A percentile compares a stretch with the other conserved stretches of the same genome.
Evolutionary conservation across 37 sponge, comb jelly and placozoan species (phyloP).

Genomic region (Oopsacas minuta): DNA sequence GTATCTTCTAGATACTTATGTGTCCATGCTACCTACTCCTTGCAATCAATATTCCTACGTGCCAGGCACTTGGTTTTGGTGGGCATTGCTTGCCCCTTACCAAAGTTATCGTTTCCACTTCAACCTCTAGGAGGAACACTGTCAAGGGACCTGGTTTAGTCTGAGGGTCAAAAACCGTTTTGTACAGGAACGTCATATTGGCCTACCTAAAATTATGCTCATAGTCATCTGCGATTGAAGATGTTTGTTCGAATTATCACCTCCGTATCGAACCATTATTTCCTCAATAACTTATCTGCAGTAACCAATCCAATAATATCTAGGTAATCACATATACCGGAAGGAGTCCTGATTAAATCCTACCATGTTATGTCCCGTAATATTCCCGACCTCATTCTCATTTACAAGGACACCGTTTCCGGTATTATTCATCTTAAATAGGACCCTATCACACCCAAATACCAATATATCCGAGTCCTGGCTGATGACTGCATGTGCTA

Average conservation of each 20-base stretch:
- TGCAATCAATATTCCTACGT: constrained; percentile 72
- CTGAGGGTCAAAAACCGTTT: constrained; percentile 79
- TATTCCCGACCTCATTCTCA: constrained; percentile 35
- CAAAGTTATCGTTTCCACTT: constrained; percentile 35
- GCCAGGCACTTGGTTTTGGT: constrained; percentile 62
- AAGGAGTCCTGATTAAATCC: constrained; percentile 56
- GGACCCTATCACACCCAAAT: constrained; percentile 79
- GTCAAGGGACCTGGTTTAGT: constrained; percentile 44
- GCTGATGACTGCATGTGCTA: constrained; percentile 76
- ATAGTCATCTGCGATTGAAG: constrained; percentile 53
- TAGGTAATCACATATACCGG: constrained; percentile 96
- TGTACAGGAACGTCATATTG: constrained; percentile 70
- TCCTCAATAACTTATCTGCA: constrained; percentile 72
- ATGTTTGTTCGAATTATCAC: constrained; percentile 37
- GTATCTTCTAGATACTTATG: too few relatives aligned
- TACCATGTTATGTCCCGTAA: constrained; percentile 32
- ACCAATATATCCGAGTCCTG: constrained; percentile 92
- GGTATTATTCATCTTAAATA: constrained; percentile 79
- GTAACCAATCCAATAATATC: constrained; percentile 70
- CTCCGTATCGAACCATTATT: constrained; percentile 40
- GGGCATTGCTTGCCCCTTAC: constrained; percentile 55
- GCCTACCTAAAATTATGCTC: constrained; percentile 49
- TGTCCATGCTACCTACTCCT: too few relatives aligned
- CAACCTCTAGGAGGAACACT: constrained; percentile 42
- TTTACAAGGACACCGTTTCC: constrained; percentile 78